A percentile compares a stretch with the other conserved stretches of the same genome.
Evolutionary conservation across 2,113 vertebrate genomes (phyloP).

Genomic region (Podocnemis expansa): DNA sequence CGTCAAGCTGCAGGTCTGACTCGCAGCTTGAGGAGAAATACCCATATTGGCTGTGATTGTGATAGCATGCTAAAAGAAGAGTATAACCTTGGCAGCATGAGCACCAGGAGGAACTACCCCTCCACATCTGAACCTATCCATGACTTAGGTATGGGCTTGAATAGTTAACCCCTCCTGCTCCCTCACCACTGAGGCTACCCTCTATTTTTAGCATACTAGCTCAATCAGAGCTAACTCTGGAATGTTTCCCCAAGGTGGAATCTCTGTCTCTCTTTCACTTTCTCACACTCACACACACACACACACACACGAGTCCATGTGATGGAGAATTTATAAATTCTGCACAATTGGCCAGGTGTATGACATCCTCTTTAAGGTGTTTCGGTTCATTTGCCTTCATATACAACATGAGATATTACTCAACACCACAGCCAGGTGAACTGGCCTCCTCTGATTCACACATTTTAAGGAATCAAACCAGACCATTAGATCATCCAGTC

Average conservation of each 20-base stretch:
- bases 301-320: no score
- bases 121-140: neutral
- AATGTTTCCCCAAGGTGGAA: neutral
- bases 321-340: neutral
- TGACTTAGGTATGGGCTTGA: neutral
- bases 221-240: neutral
- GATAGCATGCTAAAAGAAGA: neutral
- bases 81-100: neutral
- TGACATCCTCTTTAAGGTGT: neutral
- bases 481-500: neutral
- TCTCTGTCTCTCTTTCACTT: no score
- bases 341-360: neutral
- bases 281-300: no score
- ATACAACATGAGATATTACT: no score
- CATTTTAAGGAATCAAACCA: no score
- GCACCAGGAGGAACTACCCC: neutral
- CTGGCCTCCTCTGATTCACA: no score
- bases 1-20: neutral
- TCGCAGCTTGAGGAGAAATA: neutral
- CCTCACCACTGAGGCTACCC: neutral
- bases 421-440: no score
- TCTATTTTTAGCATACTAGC: neutral
- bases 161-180: neutral
- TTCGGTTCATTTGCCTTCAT: neutral
- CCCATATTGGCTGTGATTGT: neutral